Evolutionary conservation across 1,140 invertebrate species (phyloP), one percentile per base, ranked within the genome.

Genomic region (Drosophila bifasciata): DNA sequence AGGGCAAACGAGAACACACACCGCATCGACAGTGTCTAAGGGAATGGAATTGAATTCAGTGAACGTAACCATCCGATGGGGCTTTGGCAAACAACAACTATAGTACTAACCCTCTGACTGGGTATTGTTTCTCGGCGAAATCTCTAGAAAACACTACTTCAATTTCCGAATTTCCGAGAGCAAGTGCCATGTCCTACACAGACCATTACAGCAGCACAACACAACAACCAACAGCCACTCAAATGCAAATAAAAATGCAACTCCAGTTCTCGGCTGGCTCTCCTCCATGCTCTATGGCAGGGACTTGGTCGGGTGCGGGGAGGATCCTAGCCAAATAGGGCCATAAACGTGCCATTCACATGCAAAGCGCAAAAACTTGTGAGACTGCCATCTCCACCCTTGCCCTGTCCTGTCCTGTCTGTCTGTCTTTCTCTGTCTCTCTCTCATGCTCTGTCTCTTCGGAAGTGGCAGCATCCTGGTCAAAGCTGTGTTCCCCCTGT

Each of bases 131-230:
- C 25, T 23, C 21, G 25, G 25, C 8, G 1, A 53, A 40, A 53
- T 55, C 52, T 44, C 19, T 16, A 19, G 52, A 5, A 55, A 55
- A 44, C 21, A 43, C 40, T 23, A 21, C 40, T 21, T 19, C 11
- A 13, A 21, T 39, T 49, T 62, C 23, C 50, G 52, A 13, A 16
- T 39, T 49, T 62, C 23, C 50, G 52, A 48, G 40, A 50, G 59
- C 75, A 83, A 84, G 80, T 77, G 81, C 59, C 73, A 66, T 86
- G 80, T 86, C 63, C 60, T 81, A 88, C 81, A 85, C 63, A 69
- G 72, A 74, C 81, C 80, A 86, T 85, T 85, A 86, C 81, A 86
- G 61, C 83, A 77, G 86, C 81, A 85, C 80, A 86, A 61, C 44
- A 45, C 49, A 21, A 32, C 63, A 50, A 23, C 41, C 46, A 23